These are phyloP conservation scores for Nebria brevicollis DNA, from an alignment of 2,888 invertebrate species.

Conservation along the genomic window DNA sequence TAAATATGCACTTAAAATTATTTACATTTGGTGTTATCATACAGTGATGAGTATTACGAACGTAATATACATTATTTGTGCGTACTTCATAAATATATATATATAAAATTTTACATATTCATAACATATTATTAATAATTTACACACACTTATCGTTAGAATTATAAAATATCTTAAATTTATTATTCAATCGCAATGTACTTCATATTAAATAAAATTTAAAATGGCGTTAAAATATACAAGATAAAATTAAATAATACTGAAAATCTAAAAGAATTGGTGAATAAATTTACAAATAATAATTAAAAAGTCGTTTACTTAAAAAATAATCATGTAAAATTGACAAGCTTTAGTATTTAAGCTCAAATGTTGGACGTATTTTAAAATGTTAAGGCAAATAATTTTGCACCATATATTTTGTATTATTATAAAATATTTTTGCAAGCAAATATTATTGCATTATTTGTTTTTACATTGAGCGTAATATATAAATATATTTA, in stretches of 20 bases:
- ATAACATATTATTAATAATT: constrained; percentile 7
- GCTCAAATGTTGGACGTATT: constrained; percentile 33
- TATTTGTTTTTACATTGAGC: constrained; percentile 3
- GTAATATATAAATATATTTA: not conserved
- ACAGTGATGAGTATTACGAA: constrained; percentile 34
- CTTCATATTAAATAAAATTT: constrained; percentile 2
- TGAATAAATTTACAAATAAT: not conserved
- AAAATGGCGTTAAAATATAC: not conserved
- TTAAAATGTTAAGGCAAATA: constrained; percentile 36
- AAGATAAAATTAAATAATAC: not conserved
- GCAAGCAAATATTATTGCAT: constrained; percentile 33
- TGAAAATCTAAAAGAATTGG: not conserved
- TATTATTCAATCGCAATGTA: not conserved
- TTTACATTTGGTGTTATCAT: constrained; percentile 46
- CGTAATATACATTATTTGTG: constrained; percentile 38
- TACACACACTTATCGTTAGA: not conserved
- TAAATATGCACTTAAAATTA: constrained; percentile 23
- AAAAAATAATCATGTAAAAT: not conserved
- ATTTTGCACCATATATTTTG: constrained; percentile 32
- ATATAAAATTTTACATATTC: constrained; percentile 3
- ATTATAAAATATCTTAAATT: not conserved
- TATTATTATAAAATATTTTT: constrained; percentile 11
- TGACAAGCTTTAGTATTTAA: constrained; percentile 1
- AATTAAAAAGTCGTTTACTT: not conserved
- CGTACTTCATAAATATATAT: constrained; percentile 22